Conservation (phyloP, 1,140 invertebrate species). For the Aphelinus atriplicis region DNA sequence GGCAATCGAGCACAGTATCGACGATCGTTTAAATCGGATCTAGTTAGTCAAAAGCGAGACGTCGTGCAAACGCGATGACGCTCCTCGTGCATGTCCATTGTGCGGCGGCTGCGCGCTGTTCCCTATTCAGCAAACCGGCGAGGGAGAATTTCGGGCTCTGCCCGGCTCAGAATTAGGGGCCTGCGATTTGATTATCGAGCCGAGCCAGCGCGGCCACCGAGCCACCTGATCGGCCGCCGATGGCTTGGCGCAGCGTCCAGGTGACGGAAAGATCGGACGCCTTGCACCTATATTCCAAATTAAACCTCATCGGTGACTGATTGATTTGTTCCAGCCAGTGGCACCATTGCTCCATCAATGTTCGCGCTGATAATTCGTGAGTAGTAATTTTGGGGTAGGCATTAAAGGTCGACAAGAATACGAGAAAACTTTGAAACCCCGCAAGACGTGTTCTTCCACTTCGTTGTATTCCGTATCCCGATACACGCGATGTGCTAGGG, state of each 20-base stretch:
- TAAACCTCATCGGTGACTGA: conserved; percentile 8
- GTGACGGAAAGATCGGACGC: neutral
- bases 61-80: too few relatives aligned
- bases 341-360: too few relatives aligned
- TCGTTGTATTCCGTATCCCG: too few relatives aligned
- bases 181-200: conserved; percentile 65
- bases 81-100: conserved; percentile 54
- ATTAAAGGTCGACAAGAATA: too few relatives aligned
- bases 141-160: conserved; percentile 61
- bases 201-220: conserved; percentile 2
- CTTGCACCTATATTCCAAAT: neutral
- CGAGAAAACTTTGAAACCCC: too few relatives aligned
- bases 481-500: too few relatives aligned
- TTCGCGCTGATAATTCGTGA: too few relatives aligned
- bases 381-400: too few relatives aligned
- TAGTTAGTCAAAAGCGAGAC: conserved; percentile 54
- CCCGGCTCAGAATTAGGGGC: conserved; percentile 64
- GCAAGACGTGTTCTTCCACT: too few relatives aligned
- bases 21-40: conserved; percentile 52
- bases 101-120: conserved; percentile 49
- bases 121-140: conserved; percentile 64
- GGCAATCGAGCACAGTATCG: conserved; percentile 32
- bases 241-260: neutral
- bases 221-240: conserved; percentile 8
- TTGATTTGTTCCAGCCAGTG: neutral